These are phyloP conservation scores for Drosophila oshimai DNA, from an alignment of 1,140 invertebrate genomes.

Conservation along the genomic window DNA sequence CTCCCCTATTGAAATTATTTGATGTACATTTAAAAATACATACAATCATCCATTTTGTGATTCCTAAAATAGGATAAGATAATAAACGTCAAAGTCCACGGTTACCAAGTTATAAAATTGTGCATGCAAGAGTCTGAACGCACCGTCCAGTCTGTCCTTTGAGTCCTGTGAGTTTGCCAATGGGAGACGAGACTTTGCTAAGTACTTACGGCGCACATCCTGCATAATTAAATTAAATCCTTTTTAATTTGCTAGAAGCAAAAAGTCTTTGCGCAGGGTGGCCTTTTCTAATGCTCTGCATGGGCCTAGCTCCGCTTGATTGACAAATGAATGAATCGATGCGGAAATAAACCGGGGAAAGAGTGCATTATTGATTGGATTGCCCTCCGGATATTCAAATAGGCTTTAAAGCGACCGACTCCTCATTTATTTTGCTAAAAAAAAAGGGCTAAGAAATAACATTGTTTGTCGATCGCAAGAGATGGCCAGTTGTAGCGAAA, in stretches of 20 bases:
- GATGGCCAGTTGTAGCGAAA: no score
- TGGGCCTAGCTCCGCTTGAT: neutral
- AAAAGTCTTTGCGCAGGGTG: neutral
- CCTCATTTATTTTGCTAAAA: no score
- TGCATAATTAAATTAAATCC: conserved; percentile 23
- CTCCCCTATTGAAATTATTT: no score
- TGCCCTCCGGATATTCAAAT: neutral
- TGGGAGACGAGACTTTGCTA: neutral
- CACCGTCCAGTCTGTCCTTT: neutral
- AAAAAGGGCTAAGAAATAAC: no score
- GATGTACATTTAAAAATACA: no score
- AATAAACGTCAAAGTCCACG: neutral
- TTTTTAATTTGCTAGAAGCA: conserved; percentile 16
- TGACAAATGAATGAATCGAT: conserved; percentile 20
- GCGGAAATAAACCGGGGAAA: neutral
- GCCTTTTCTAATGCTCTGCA: conserved; percentile 1
- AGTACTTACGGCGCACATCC: neutral
- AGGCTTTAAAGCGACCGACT: neutral
- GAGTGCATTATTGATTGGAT: conserved; percentile 13
- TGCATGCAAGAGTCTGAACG: neutral
- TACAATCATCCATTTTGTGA: no score
- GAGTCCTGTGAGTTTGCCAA: neutral
- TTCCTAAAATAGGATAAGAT: neutral
- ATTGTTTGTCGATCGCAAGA: no score
- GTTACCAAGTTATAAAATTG: neutral